Base-by-base conservation (phyloP, 1,140 invertebrate species). In the Heliconius hermathena region DNA sequence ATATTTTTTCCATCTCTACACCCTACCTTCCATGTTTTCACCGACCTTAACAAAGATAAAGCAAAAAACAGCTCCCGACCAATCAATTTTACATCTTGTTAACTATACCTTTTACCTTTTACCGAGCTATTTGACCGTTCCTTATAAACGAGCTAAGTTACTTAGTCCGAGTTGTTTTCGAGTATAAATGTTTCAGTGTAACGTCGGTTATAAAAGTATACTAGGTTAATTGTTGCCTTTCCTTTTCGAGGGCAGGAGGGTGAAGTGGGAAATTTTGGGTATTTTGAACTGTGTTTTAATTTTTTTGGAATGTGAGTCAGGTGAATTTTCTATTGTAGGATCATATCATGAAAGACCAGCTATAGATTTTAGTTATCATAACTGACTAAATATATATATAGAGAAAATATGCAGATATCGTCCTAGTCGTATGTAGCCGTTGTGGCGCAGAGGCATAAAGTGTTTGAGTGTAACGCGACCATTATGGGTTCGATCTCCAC, bases 31-130 rank as follows among this genome's bases (percentile, higher is more conserved):
- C 60, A 26, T 29, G 26, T 66, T 66, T 66, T 66, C 22, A 29
- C 11, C 9, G 13, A 66, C 22, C 2, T 26, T 11, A 66, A 29
- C 60, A 5, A 29, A 66, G 60, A 66, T 66, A 66, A 60, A 66
- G 60, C 26, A 29, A 66, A 72, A 72, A 72, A 72, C 2, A 72
- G 6, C 52, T 26, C 8, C 54, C 73, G 22, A 29, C 81, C 82
- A 20, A 36, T 54, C 71, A 82, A 82, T 87, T 83, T 85, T 84
- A 82, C 78, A 86, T 81, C 76, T 83, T 84, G 85, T 87, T 87
- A 88, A 87, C 81, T 88, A 81, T 77, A 83, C 54, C 77, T 85
- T 80, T 80, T 85, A 88, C 81, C 86, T 86, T 87, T 88, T 88
- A 87, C 82, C 84, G 80, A 80, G 77, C 86, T 79, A 85, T 88